Evolutionary conservation across 2,888 invertebrate species (phyloP), one percentile per base, ranked within the genome.

Genomic region (Trachelus stipa): DNA sequence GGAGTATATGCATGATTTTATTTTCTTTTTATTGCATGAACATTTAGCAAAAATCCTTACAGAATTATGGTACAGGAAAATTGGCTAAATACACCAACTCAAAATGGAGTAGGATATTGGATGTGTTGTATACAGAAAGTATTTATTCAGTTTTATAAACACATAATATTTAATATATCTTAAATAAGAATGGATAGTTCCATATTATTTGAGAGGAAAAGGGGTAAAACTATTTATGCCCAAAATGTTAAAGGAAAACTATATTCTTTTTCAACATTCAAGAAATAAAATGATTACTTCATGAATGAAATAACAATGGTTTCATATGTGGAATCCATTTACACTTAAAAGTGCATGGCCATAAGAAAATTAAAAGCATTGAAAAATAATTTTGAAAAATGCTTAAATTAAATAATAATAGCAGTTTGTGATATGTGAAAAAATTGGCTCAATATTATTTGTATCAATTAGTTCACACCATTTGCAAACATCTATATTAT

Each of bases 381-480:
- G 23, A 56, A 4, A 11, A 35, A 37, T 69, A 69, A 34, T 9
- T 76, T 37, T 12, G 12, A 33, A 71, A 33, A 71, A 35, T 31
- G 37, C 40, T 76, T 68, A 15, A 68, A 11, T 30, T 35, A 71
- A 33, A 75, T 68, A 68, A 34, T n/a, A 68, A 31, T 40, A 35
- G 68, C n/a, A 11, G 40, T 76, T 35, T 30, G 11, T 23, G 34
- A 37, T 74, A 80, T 80, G 80, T 74, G 80, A 79, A 85, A 81
- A 73, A 83, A 86, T 87, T 85, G 87, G 76, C 82, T 76, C 82
- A 81, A 34, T 40, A 40, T 75, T 71, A 73, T 30, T 35, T 74
- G 78, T 84, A 81, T 87, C 86, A 86, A 87, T 83, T 77, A 78
- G 81, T 78, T 79, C 34, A 82, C 81, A 83, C 12, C 81, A 80